Evolutionary conservation across 2,797 vertebrate species (phyloP).

Genomic region (Labroides dimidiatus): DNA sequence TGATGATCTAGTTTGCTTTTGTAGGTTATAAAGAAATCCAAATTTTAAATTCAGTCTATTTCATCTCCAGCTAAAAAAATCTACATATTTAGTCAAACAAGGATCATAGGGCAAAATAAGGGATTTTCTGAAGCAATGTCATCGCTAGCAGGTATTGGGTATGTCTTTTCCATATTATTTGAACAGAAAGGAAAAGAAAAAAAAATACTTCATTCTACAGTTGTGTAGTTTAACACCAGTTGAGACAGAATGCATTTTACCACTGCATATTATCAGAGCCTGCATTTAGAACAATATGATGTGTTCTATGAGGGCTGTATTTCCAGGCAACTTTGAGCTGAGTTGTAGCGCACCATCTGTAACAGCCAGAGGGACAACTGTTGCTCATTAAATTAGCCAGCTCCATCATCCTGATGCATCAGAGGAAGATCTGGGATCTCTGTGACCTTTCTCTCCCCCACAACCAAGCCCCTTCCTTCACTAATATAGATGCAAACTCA

Average conservation of each 20-base stretch:
- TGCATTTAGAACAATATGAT: conserved; percentile 40
- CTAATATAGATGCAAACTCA: conserved; percentile 96
- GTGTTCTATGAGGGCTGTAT: conserved; percentile 68
- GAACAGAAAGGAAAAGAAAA: no score
- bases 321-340: conserved; percentile 78
- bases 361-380: conserved; percentile 95
- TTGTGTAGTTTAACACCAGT: conserved; percentile 14
- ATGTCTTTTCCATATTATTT: no score
- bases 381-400: conserved; percentile 98
- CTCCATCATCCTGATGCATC: conserved; percentile 97
- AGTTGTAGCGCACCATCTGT: conserved; percentile 91
- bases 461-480: conserved; percentile 91
- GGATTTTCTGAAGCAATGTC: no score
- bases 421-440: conserved; percentile 90
- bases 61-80: no score
- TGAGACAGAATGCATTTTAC: conserved; percentile 21
- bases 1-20: no score
- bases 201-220: no score
- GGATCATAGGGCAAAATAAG: no score
- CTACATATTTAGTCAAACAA: no score
- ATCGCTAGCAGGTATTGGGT: no score
- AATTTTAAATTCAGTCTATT: no score
- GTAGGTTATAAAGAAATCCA: no score
- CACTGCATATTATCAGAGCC: conserved; percentile 26
- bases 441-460: conserved; percentile 94